Base-by-base conservation (phyloP, 2,113 vertebrate species). In the Protobothrops mucrosquamatus region DNA sequence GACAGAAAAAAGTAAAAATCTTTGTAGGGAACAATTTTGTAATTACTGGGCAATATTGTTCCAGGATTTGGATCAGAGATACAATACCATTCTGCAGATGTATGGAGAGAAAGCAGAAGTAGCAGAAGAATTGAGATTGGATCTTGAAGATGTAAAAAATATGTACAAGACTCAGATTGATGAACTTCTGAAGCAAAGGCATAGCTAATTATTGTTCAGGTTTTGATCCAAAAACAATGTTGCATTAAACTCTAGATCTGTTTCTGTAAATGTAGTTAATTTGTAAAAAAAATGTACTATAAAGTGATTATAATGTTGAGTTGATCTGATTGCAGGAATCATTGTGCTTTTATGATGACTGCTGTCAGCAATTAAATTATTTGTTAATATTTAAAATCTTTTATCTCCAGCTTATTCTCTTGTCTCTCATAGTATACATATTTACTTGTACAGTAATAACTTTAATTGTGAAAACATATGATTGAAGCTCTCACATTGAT, bases 11-110 rank as follows among this genome's bases (percentile, higher is more conserved):
- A 23, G 61, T 85, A 26, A 64, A 20, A 23, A 4, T 8, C 26
- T 10, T 34, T 92, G 74, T 81, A 23, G 85, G 23, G 12, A 88
- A 0, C 51, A 56, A 34, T 34, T 87, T 87, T 34, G 0, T 96
- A 93, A 96, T 54, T 23, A 55, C 18, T 48, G 6, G 61, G 0
- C 0, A 23, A 0, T 96, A 61, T 96, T 81, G 29, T 97, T 97
- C 88, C 96, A 99, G 99, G 99, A 99, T 93, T 97, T 99, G 97
- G 98, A 99, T 97, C 99, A 99, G 93, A 98, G 99, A 74, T 99
- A 99, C 97, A 99, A 99, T 97, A 99, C 99, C 55, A 99, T 99
- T 95, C 98, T 99, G 89, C 99, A 99, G 97, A 99, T 99, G 99
- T 99, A 99, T 55, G 99, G 99, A 85, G 99, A 99, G 96, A 99